Percentiles rank a stretch among this genome's conserved stretches.
phyloP scores from a whole-genome alignment of 2,888 invertebrate species.

The Amaurobius ferox region DNA sequence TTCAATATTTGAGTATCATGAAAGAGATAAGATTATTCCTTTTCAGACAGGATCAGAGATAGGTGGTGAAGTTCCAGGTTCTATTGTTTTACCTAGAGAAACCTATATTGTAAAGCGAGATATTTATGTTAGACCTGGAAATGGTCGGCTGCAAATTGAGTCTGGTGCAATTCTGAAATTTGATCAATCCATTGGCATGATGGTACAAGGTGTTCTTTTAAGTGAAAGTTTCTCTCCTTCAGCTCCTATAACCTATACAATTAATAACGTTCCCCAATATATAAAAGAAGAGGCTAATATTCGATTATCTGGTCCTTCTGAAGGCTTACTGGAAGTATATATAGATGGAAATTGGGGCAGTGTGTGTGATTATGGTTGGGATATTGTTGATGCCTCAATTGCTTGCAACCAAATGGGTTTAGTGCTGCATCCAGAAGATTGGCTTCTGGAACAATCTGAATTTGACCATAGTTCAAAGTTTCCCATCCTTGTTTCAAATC shows the following conservation, averaged over 20 bases:
- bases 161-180: slow-evolving; percentile 92
- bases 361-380: slow-evolving; percentile 98
- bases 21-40: slow-evolving; percentile 73
- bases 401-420: slow-evolving; percentile 97
- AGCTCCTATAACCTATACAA: slow-evolving; percentile 40
- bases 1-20: slow-evolving; percentile 70
- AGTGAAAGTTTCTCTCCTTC: slow-evolving; percentile 75
- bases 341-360: slow-evolving; percentile 96
- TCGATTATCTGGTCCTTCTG: slow-evolving; percentile 88
- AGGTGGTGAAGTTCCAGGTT: slow-evolving; percentile 95
- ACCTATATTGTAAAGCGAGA: slow-evolving; percentile 95
- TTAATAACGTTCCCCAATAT: background rate
- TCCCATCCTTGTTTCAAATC: slow-evolving; percentile 86
- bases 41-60: slow-evolving; percentile 79
- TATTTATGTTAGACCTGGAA: slow-evolving; percentile 93
- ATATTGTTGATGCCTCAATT: slow-evolving; percentile 90
- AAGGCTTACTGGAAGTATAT: slow-evolving; percentile 89
- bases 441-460: slow-evolving; percentile 89
- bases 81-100: slow-evolving; percentile 81
- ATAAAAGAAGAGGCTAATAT: slow-evolving; percentile 80
- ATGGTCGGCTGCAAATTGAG: slow-evolving; percentile 88
- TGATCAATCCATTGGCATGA: slow-evolving; percentile 91
- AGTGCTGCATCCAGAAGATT: slow-evolving; percentile 93
- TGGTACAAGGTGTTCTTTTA: slow-evolving; percentile 94
- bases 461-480: slow-evolving; percentile 86